A percentile compares a stretch with the other conserved stretches of the same genome.
Conservation (phyloP, 2,797 vertebrate genomes). For the Poeciliopsis paucimaculata region DNA sequence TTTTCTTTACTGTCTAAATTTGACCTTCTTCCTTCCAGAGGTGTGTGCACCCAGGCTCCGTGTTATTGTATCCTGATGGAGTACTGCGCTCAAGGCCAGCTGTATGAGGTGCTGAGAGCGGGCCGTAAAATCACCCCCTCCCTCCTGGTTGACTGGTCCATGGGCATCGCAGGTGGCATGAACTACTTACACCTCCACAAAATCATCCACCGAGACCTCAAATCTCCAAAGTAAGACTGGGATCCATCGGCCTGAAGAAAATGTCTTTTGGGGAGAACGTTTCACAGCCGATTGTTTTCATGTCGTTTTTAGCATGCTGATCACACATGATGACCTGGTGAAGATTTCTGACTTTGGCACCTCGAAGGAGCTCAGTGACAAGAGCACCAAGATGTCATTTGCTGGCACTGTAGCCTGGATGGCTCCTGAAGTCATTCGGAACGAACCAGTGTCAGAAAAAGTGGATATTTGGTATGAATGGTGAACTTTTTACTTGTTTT, state of each 20-base stretch:
- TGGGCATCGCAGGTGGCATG: slow-evolving; percentile 98
- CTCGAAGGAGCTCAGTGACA: slow-evolving; percentile 95
- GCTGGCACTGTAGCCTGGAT: slow-evolving; percentile 98
- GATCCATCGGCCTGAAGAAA: not conserved
- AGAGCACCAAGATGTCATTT: slow-evolving; percentile 99
- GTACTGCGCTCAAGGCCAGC: slow-evolving; percentile 97
- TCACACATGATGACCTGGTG: slow-evolving; percentile 95
- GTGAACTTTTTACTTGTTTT: not conserved
- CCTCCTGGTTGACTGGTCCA: slow-evolving; percentile 95
- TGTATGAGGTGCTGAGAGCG: slow-evolving; percentile 94
- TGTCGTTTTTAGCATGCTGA: slow-evolving; percentile 88
- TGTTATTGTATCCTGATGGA: slow-evolving; percentile 99
- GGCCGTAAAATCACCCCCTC: slow-evolving; percentile 94
- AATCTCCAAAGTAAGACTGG: slow-evolving; percentile 91
- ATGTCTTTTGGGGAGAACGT: not conserved
- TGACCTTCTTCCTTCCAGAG: slow-evolving; percentile 76
- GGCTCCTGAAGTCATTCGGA: slow-evolving; percentile 96
- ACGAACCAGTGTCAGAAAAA: slow-evolving; percentile 96
- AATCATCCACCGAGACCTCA: slow-evolving; percentile 98
- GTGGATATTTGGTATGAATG: slow-evolving; percentile 93
- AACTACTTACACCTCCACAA: slow-evolving; percentile 99
- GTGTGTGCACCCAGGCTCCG: slow-evolving; percentile 96
- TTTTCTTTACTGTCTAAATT: slow-evolving; percentile 7
- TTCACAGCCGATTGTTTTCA: not conserved
- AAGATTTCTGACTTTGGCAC: slow-evolving; percentile 99